Base-by-base conservation (phyloP, 2,888 invertebrate genomes). In the Lathronympha strigana region DNA sequence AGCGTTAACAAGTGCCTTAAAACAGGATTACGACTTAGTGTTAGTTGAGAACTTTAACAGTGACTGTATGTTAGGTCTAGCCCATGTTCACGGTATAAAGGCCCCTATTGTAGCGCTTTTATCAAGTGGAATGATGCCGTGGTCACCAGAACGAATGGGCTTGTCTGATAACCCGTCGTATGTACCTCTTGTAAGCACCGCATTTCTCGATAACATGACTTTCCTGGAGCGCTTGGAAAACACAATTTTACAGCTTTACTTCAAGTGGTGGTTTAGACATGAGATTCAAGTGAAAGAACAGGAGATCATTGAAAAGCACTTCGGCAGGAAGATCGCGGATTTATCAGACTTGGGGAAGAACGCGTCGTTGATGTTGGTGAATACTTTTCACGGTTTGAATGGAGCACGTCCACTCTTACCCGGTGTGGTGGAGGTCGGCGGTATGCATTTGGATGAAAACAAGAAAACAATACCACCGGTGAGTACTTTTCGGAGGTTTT, bases 41-140 rank as follows among this genome's bases (percentile, higher is more conserved):
- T 77, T 95, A 8, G 88, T 93, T 21, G 95, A 95, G 77, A 90
- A 93, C 68, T 95, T 95, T 70, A 93, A 93, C 70, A 93, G 94
- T 33, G 94, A 95, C 71, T 95, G 95, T 66, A 93, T 94, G 81
- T 78, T 95, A 53, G 94, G 93, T 0, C 80, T 95, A 58, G 90
- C 92, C 0, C 90, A 94, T 76, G 76, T 93, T 25, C 87, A 94
- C 70, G 84, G 82, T 0, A 71, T 85, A 63, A 86, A 92, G 58
- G 91, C 93, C 5, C 95, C 95, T 0, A 83, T 93, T 1, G 83
- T 95, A 8, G 93, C 91, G 0, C 69, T 94, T 28, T 89, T 93
- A 55, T 93, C 94, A 5, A 93, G 93, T 55, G 82, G 88, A 0
- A 73, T 93, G 53, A 92, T 95, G 90, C 94, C 94, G 0, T 94